Evolutionary conservation across 1,140 invertebrate species (phyloP).

Genomic region (Drosophila subpulchrella): DNA sequence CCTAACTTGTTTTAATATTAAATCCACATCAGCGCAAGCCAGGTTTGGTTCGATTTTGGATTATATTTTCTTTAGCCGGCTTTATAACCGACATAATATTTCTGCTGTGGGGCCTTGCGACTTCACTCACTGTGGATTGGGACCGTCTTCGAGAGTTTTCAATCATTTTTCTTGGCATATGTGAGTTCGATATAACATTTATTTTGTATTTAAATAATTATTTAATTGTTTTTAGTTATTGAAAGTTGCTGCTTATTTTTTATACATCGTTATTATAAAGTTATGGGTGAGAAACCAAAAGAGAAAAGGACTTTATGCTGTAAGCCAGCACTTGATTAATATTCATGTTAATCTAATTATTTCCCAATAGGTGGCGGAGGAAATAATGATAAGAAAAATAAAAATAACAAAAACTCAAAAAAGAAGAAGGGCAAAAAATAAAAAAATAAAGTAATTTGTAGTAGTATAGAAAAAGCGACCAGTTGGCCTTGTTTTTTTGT

Average conservation of each 20-base stretch:
- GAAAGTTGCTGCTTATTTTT: constrained; percentile 51
- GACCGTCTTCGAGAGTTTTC: constrained; percentile 41
- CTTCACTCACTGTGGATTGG: constrained; percentile 50
- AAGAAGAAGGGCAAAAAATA: constrained; percentile 35
- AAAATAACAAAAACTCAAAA: constrained; percentile 22
- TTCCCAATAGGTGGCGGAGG: background rate
- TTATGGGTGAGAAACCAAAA: constrained; percentile 20
- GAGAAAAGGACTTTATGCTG: constrained; percentile 15
- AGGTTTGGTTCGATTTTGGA: constrained; percentile 42
- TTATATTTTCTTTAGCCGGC: constrained; percentile 55
- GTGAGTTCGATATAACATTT: constrained; percentile 15
- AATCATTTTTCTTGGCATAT: constrained; percentile 56
- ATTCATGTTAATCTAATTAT: background rate
- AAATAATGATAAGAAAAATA: constrained; percentile 9
- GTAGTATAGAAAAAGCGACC: background rate
- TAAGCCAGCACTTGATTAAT: background rate
- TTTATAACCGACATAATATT: constrained; percentile 52
- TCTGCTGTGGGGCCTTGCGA: constrained; percentile 47
- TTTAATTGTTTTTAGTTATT: constrained; percentile 30
- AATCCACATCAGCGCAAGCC: constrained; percentile 34
- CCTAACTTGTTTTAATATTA: background rate
- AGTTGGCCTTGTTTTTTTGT: constrained; percentile 20
- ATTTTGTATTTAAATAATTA: background rate
- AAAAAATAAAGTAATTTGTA: background rate
- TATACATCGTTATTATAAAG: constrained; percentile 47